Conservation (phyloP, 1,140 invertebrate genomes). For the Campodea augens region DNA sequence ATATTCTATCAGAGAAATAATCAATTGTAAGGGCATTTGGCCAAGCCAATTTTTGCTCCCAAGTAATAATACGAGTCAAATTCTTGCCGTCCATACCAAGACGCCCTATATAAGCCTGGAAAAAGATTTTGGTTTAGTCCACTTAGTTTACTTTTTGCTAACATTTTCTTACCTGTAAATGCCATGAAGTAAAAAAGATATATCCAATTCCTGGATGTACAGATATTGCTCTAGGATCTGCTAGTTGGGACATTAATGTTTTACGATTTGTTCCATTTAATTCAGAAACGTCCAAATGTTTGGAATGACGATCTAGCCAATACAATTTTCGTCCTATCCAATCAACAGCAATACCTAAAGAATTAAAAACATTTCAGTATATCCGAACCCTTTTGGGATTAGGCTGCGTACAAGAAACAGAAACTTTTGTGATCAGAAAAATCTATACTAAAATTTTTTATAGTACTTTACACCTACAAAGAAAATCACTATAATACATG, state of each 20-base stretch:
- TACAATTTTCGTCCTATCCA: constrained; percentile 94
- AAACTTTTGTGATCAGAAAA: too few relatives aligned
- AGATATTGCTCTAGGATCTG: constrained; percentile 80
- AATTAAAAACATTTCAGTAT: too few relatives aligned
- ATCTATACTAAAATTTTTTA: too few relatives aligned
- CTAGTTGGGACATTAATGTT: constrained; percentile 67
- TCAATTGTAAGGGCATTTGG: constrained; percentile 95
- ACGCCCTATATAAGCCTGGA: constrained; percentile 84
- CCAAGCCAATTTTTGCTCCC: constrained; percentile 91
- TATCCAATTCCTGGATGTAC: constrained; percentile 89
- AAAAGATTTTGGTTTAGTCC: constrained; percentile 5
- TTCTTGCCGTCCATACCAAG: constrained; percentile 93
- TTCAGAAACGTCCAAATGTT: constrained; percentile 81
- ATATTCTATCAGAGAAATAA: constrained; percentile 83
- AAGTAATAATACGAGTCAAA: constrained; percentile 69
- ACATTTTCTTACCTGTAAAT: constrained; percentile 48
- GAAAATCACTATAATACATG: too few relatives aligned
- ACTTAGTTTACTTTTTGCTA: too few relatives aligned
- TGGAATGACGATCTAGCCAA: constrained; percentile 90
- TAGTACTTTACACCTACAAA: too few relatives aligned
- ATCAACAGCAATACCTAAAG: constrained; percentile 85
- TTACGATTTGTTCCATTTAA: constrained; percentile 78
- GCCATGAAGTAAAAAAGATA: constrained; percentile 91
- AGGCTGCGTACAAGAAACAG: too few relatives aligned
- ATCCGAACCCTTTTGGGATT: too few relatives aligned